Evolutionary conservation across 2,888 invertebrate genomes (phyloP), one percentile per base, ranked within the genome.

Genomic region (Caenorhabditis plicata): DNA sequence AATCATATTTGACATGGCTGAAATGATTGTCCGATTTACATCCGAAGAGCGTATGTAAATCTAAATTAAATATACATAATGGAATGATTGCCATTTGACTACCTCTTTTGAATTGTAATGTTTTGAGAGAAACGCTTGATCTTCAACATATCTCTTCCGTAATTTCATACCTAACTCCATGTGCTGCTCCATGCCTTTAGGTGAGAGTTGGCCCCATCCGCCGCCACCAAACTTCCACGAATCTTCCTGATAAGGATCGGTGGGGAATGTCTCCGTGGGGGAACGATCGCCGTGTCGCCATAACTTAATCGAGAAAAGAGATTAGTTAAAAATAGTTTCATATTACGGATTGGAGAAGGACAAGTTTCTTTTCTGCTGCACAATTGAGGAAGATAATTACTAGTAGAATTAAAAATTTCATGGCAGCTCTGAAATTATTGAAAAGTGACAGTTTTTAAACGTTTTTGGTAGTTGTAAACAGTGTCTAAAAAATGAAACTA

Each of bases 11-110:
- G 69, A 70, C 64, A 80, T 75, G 2, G 83, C 83, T 43, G 82
- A 82, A 79, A 83, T 82, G 7, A 92, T 83, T 0, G 92, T 90
- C 19, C 93, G 87, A 82, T 93, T 91, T 9, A 88, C 87, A 82
- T 92, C 90, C 0, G 92, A 91, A 32, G 91, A 89, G 44, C 85
- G 84, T 2, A 89, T 82, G 69, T 85, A 84, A 49, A 89, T 85
- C 79, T 88, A 85, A 26, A 62, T 49, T 8, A 15, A 11, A 13
- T 2, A 19, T 15, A 19, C 13, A 15, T 17, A 23, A 36, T 17
- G 7, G 4, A 23, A 22, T 9, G 36, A 36, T 5, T 36, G n/a
- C n/a, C n/a, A 9, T 20, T 41, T 41, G n/a, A n/a, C n/a, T n/a
- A n/a, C n/a, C n/a, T n/a, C n/a, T n/a, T n/a, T n/a, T n/a, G n/a